These are phyloP conservation scores for Leucoraja erinaceus DNA, from an alignment of 2,113 vertebrate species.

Conservation along the genomic window DNA sequence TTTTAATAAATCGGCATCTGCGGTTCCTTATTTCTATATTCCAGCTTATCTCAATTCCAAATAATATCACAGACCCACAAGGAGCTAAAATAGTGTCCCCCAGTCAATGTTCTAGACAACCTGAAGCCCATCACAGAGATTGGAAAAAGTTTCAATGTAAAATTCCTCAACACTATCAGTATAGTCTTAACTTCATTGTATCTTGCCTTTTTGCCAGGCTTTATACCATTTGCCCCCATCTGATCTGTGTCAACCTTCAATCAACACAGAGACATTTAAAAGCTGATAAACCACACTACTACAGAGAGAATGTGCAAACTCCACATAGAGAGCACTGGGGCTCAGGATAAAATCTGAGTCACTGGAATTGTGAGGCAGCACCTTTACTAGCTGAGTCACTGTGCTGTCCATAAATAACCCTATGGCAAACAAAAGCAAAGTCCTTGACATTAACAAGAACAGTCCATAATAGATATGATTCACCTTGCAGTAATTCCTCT, in stretches of 20 bases:
- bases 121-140: neutral
- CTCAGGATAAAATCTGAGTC: no score
- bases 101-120: neutral
- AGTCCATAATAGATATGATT: neutral
- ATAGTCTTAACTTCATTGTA: neutral
- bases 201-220: no score
- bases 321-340: no score
- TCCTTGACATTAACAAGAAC: neutral
- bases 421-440: neutral
- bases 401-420: neutral
- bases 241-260: neutral
- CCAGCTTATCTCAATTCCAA: neutral
- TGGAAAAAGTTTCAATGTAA: neutral
- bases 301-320: no score
- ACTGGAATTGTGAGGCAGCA: no score
- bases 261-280: neutral
- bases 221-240: neutral
- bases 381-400: neutral
- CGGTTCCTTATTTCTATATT: no score
- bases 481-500: constrained; percentile 9
- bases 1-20: no score
- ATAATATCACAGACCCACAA: neutral
- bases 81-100: neutral
- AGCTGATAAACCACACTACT: no score
- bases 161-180: neutral